Evolutionary conservation across 2,797 vertebrate genomes (phyloP).

Genomic region (Urocyon cinereoargenteus): DNA sequence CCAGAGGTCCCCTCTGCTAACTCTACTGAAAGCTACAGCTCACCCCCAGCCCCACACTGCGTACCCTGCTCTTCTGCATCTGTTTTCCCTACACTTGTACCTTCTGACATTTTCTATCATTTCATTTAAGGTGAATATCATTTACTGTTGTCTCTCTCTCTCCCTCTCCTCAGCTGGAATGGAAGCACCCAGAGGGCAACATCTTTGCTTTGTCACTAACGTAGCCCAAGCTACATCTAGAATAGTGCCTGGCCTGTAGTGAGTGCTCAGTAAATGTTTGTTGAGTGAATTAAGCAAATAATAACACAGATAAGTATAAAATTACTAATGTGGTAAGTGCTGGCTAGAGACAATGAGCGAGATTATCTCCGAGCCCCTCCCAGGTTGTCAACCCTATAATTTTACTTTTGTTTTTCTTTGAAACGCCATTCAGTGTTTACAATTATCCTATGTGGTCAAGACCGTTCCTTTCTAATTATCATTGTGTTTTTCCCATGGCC

Average conservation of each 20-base stretch:
- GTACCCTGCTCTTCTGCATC: neutral
- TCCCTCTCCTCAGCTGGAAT: neutral
- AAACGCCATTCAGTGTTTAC: neutral
- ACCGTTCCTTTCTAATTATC: neutral
- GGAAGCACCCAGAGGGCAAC: neutral
- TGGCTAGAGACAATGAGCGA: neutral
- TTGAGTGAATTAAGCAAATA: constrained; percentile 53
- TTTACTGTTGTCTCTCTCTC: neutral
- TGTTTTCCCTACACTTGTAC: neutral
- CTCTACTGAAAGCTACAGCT: neutral
- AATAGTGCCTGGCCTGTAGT: neutral
- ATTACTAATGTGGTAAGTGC: neutral
- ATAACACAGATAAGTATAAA: neutral
- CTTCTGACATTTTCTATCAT: neutral
- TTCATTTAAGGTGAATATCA: neutral
- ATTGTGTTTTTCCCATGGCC: neutral
- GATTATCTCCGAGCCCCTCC: neutral
- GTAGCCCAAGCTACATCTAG: neutral
- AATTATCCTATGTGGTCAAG: neutral
- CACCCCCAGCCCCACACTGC: too few species aligned
- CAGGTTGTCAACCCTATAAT: neutral
- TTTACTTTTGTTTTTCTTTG: constrained; percentile 63
- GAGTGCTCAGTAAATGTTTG: constrained; percentile 3
- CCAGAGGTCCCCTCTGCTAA: neutral
- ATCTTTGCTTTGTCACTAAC: neutral